Conservation (phyloP, 1,140 invertebrate species). For the Drosophila mauritiana region DNA sequence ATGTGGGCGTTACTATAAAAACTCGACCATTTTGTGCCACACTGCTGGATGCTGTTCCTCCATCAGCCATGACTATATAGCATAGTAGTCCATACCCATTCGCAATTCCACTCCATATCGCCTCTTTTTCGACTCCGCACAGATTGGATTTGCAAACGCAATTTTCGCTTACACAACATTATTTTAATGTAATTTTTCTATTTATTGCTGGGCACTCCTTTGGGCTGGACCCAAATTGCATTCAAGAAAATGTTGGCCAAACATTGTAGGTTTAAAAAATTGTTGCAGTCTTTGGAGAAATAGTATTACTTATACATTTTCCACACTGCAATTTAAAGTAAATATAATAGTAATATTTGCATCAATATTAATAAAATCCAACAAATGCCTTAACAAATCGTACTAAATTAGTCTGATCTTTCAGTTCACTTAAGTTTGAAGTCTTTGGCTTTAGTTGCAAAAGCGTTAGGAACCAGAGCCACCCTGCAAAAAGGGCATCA, state of each 20-base stretch:
- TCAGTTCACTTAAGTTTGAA: background rate
- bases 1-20: conserved; percentile 63
- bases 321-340: too few species aligned
- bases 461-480: conserved; percentile 13
- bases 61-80: background rate
- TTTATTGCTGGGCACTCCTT: conserved; percentile 24
- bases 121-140: conserved; percentile 11
- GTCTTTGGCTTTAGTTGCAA: too few species aligned
- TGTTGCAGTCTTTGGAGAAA: background rate
- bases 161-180: conserved; percentile 59
- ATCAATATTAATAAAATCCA: too few species aligned
- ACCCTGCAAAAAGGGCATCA: conserved; percentile 56
- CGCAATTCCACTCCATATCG: background rate
- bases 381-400: too few species aligned
- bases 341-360: too few species aligned
- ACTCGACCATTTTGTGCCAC: conserved; percentile 44
- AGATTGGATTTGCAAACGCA: conserved; percentile 61
- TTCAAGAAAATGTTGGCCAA: background rate
- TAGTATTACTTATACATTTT: too few species aligned
- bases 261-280: too few species aligned
- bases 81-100: background rate
- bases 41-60: conserved; percentile 9
- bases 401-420: too few species aligned
- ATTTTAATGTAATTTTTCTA: conserved; percentile 60
- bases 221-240: conserved; percentile 30